Evolutionary conservation across 2,888 invertebrate genomes (phyloP).

Genomic region (Nymphalis c-album): DNA sequence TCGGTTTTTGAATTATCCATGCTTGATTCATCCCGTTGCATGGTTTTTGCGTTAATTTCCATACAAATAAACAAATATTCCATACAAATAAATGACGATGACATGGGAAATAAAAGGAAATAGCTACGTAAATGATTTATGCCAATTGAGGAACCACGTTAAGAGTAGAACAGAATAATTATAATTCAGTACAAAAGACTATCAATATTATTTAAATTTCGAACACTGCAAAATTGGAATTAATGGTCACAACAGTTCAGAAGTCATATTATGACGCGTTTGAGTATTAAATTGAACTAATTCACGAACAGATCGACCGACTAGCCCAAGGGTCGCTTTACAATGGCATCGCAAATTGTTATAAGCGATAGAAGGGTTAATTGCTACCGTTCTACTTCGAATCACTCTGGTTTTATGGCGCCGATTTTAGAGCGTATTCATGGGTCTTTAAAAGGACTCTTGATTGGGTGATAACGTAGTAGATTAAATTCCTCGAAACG

Average conservation of each 20-base stretch:
- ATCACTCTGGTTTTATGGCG: slow-evolving; percentile 41
- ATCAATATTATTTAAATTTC: not conserved
- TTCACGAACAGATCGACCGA: slow-evolving; percentile 60
- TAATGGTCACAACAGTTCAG: slow-evolving; percentile 46
- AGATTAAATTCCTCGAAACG: slow-evolving; percentile 25
- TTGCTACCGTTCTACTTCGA: slow-evolving; percentile 51
- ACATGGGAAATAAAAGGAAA: too few species aligned
- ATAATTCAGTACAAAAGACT: too few species aligned
- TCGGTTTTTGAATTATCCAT: too few species aligned
- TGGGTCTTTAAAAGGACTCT: slow-evolving; percentile 22
- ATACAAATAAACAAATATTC: too few species aligned
- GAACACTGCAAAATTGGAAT: not conserved
- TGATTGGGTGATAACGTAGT: slow-evolving; percentile 23
- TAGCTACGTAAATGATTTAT: too few species aligned
- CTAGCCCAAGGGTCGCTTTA: slow-evolving; percentile 53
- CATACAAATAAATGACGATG: too few species aligned
- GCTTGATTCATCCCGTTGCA: too few species aligned
- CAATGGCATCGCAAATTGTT: slow-evolving; percentile 50
- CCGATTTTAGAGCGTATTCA: slow-evolving; percentile 26
- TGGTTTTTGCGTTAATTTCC: too few species aligned
- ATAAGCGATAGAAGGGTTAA: slow-evolving; percentile 54
- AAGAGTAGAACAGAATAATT: too few species aligned
- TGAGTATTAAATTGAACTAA: slow-evolving; percentile 66
- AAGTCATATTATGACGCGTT: slow-evolving; percentile 57
- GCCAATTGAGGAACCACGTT: too few species aligned